Evolutionary conservation across 2,888 invertebrate genomes (phyloP), one percentile per base, ranked within the genome.

Genomic region (Oxystoma pomonae): DNA sequence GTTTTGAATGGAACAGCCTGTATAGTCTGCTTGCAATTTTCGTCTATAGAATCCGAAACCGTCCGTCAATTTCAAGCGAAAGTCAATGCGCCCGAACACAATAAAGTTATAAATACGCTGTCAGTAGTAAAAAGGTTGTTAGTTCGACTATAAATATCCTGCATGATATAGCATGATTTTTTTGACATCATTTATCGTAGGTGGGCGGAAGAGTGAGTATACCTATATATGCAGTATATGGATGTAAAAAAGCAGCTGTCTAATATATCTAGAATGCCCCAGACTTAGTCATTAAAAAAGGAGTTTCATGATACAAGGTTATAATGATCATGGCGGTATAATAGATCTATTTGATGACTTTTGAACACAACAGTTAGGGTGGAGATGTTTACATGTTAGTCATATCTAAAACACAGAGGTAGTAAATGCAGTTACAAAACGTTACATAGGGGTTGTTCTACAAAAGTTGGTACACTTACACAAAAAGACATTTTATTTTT

Each of bases 91-190:
- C 35, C 5, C 3, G 12, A 35, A 35, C 35, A 35, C 35, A 35
- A 35, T 35, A 35, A 35, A 35, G 59, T 63, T 63, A 63, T 60
- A 60, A 60, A 63, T 63, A 60, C 5, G 59, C 21, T 60, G 60
- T 55, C 60, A 60, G 59, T 63, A 63, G 53, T 55, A 58, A 56
- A 62, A 60, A 60, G 63, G 60, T 57, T 60, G 63, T 59, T 60
- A 62, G 62, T 51, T 63, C 51, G 59, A 20, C 63, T 63, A 63
- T 63, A 63, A 63, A 63, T 63, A 60, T 57, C 63, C 63, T 63
- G 63, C 60, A 63, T 63, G 63, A 63, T 56, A 59, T 57, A 52
- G 52, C 20, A 56, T 12, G 35, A 35, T 63, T 59, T 62, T 62
- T 63, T 63, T 63, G 63, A 63, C 60, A 63, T 21, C 50, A 60